These are phyloP conservation scores for Poecile atricapillus DNA, from an alignment of 2,113 vertebrate genomes.

Conservation along the genomic window DNA sequence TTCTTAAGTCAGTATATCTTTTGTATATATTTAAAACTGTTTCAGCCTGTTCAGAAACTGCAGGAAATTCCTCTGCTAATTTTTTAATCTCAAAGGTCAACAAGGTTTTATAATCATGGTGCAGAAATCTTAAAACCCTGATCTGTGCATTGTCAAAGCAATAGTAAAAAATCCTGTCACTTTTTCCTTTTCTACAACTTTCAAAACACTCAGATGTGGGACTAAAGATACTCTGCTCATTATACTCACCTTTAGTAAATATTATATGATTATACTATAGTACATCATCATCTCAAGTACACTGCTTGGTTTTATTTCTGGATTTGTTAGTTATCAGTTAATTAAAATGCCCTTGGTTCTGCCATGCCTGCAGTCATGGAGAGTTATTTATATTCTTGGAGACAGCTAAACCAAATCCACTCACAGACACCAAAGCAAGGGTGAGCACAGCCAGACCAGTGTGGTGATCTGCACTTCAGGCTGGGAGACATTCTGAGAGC, in stretches of 20 bases:
- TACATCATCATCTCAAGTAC: background rate
- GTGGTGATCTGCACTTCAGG: background rate
- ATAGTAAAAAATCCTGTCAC: background rate
- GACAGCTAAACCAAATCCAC: background rate
- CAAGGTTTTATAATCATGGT: rapidly evolving
- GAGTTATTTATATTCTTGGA: background rate
- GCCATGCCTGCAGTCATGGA: background rate
- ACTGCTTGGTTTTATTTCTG: background rate
- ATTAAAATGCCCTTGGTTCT: background rate
- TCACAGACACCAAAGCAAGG: background rate
- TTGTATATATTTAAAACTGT: background rate
- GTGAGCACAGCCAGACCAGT: background rate
- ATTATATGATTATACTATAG: background rate
- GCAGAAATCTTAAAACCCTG: background rate
- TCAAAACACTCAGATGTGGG: background rate
- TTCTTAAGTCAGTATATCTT: background rate
- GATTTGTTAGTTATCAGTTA: background rate
- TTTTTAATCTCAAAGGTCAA: background rate
- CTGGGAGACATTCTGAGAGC: background rate
- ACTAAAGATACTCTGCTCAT: background rate
- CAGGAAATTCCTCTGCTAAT: background rate
- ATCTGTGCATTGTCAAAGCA: background rate
- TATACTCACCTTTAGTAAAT: background rate
- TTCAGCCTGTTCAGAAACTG: background rate
- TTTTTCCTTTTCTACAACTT: background rate